Base-by-base conservation (phyloP, 2,888 invertebrate genomes). In the Melangyna quadrimaculata region DNA sequence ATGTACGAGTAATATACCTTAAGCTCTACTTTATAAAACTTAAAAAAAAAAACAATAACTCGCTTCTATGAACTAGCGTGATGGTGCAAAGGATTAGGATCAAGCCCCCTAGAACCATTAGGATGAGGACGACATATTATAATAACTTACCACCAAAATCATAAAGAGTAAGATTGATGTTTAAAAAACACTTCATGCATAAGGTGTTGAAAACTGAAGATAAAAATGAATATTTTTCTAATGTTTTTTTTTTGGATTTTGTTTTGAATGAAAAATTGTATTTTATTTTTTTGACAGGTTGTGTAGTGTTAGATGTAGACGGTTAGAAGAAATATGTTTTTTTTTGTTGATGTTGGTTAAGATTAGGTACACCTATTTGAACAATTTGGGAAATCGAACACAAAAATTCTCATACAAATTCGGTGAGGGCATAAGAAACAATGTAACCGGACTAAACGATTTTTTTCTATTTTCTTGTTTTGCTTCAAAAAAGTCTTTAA, bases 161-260 rank as follows among this genome's bases (percentile, higher is more conserved):
- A 32, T 61, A 51, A 67, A 10, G 51, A 67, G 67, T 37, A 67
- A 51, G 67, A 67, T 67, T 67, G 67, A 67, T 67, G 67, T 51
- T 51, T n/a, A 51, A 51, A 67, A 67, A 67, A 67, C 24, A 51
- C 35, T 67, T 48, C 65, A 67, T 67, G 65, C 65, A 67, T 48
- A n/a, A n/a, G 22, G 65, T 48, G 65, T 67, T 67, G 65, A 67
- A 67, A 67, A n/a, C 9, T 48, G 19, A 22, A 67, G 51, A 67
- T 65, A 48, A 45, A 43, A 22, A 24, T 5, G 17, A 55, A 32
- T 19, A 57, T 43, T 63, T 27, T 43, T 1, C 40, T 27, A 51
- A n/a, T n/a, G n/a, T n/a, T n/a, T n/a, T n/a, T n/a, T 35, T 59
- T 51, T 51, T 35, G 35, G 67, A 51, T 67, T 35, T 35, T 29